Evolutionary conservation across 1,140 invertebrate genomes (phyloP).

Genomic region (silkworm (Bombyx mori)): ASM3026992v2 NC_085111.1:9314501-9315000

Average conservation of each 20-base stretch:
- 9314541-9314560: slow-evolving; percentile 26
- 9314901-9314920: slow-evolving; percentile 48
- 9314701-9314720: background rate
- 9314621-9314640: slow-evolving; percentile 48
- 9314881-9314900: slow-evolving; percentile 24
- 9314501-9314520: slow-evolving; percentile 35
- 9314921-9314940: slow-evolving; percentile 18
- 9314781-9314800: slow-evolving; percentile 30
- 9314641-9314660: slow-evolving; percentile 42
- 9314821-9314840: slow-evolving; percentile 54
- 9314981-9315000: slow-evolving; percentile 14
- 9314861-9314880: slow-evolving; percentile 20
- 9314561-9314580: slow-evolving; percentile 54
- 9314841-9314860: slow-evolving; percentile 21
- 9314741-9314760: slow-evolving; percentile 25
- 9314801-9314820: slow-evolving; percentile 27
- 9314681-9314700: slow-evolving; percentile 27
- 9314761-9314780: slow-evolving; percentile 50
- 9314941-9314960: slow-evolving; percentile 5
- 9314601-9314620: slow-evolving; percentile 32
- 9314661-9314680: slow-evolving; percentile 30
- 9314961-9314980: slow-evolving; percentile 12
- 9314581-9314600: slow-evolving; percentile 34
- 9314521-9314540: slow-evolving; percentile 20
- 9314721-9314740: too few species aligned